Conservation (phyloP, 2,888 invertebrate species). For the Allacma fusca region DNA sequence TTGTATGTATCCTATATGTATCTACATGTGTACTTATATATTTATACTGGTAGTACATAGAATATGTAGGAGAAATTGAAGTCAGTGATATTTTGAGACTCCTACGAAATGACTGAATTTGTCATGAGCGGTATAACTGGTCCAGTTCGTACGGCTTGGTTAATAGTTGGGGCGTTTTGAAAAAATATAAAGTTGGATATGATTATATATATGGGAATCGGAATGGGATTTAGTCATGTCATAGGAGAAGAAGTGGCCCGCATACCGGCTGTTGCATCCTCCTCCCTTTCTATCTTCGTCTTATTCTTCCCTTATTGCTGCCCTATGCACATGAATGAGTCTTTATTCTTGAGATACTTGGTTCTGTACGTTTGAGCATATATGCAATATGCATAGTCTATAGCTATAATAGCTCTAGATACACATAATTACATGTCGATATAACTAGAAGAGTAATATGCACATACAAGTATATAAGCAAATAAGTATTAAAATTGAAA, state of each 20-base stretch:
- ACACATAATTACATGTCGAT: too few relatives aligned
- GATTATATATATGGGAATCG: slow-evolving; percentile 20
- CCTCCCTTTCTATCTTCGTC: slow-evolving; percentile 7
- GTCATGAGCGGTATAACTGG: neutral
- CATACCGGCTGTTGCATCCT: slow-evolving; percentile 51
- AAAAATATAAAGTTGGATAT: slow-evolving; percentile 25
- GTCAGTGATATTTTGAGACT: too few relatives aligned
- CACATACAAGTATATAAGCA: neutral
- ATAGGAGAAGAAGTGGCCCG: slow-evolving; percentile 44
- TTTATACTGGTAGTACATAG: too few relatives aligned
- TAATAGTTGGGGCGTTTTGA: slow-evolving; percentile 29
- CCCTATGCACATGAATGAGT: too few relatives aligned
- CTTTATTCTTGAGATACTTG: neutral
- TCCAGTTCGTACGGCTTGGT: neutral
- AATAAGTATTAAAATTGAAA: neutral
- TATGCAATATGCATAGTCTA: neutral
- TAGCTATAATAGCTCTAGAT: too few relatives aligned
- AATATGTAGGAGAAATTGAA: too few relatives aligned
- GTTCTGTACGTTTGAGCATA: neutral
- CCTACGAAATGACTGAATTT: too few relatives aligned
- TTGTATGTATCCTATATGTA: too few relatives aligned
- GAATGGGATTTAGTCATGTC: slow-evolving; percentile 46
- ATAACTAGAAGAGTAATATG: too few relatives aligned
- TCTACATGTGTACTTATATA: too few relatives aligned
- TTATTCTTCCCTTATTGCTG: slow-evolving; percentile 9